phyloP scores from a whole-genome alignment of 2,113 vertebrate species.

The Calonectris borealis region DNA sequence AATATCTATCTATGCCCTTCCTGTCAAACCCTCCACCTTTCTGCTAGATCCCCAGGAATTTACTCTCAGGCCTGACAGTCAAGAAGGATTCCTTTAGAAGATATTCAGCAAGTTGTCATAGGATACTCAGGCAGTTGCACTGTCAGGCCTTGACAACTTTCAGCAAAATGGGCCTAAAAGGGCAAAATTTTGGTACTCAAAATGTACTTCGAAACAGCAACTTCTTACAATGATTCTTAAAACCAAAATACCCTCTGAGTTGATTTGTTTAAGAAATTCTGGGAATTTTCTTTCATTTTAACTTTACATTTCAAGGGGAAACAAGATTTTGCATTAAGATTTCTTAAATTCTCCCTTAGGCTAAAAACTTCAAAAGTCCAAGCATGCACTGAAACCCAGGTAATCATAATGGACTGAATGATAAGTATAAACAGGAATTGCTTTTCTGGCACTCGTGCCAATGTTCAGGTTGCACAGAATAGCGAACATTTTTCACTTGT shows the following conservation, averaged over 20 bases:
- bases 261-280: background rate
- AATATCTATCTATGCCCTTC: background rate
- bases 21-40: background rate
- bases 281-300: background rate
- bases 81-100: background rate
- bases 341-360: background rate
- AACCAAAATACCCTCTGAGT: background rate
- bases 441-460: background rate
- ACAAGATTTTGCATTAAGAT: background rate
- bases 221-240: background rate
- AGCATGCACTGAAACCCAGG: background rate
- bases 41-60: background rate
- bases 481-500: background rate
- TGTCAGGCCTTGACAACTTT: background rate
- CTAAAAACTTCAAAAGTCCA: background rate
- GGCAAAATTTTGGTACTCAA: background rate
- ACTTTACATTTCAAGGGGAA: background rate
- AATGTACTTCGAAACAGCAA: background rate
- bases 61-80: background rate
- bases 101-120: background rate
- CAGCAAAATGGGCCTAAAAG: background rate
- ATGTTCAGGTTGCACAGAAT: background rate
- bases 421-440: rapidly evolving
- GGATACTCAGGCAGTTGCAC: background rate
- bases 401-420: background rate